Evolutionary conservation across 2,888 invertebrate genomes (phyloP).

Genomic region (Drymonia ruficornis): DNA sequence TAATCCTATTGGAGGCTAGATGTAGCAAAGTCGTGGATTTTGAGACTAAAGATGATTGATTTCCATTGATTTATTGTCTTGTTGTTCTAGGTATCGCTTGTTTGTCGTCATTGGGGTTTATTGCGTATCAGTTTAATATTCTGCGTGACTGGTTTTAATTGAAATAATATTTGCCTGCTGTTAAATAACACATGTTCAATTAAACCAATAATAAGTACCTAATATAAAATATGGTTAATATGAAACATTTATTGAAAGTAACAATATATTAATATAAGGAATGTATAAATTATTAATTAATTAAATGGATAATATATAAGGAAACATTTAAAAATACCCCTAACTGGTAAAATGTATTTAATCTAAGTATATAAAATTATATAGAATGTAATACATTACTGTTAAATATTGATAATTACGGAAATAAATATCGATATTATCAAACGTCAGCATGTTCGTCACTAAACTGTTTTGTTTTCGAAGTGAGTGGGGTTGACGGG

Average conservation of each 20-base stretch:
- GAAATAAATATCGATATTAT: conserved; percentile 21
- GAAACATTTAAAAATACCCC: too few species aligned
- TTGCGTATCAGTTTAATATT: conserved; percentile 2
- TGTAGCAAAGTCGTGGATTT: neutral
- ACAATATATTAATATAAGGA: too few species aligned
- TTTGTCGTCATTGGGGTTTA: conserved; percentile 4
- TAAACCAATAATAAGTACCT: neutral
- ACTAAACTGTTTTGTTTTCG: conserved; percentile 57
- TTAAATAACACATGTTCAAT: neutral
- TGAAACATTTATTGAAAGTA: neutral
- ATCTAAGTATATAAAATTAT: too few species aligned
- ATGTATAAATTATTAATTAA: too few species aligned
- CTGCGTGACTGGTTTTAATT: conserved; percentile 7
- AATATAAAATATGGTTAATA: neutral
- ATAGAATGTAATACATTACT: too few species aligned
- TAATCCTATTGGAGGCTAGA: too few species aligned
- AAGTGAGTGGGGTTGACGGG: conserved; percentile 75
- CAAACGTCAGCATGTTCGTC: conserved; percentile 31
- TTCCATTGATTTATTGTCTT: neutral
- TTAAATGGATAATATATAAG: too few species aligned
- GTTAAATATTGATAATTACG: too few species aligned
- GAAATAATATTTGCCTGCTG: neutral
- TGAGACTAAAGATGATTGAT: neutral
- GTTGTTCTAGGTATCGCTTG: neutral
- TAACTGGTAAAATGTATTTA: too few species aligned